These are phyloP conservation scores for Trichomycterus rosablanca DNA, from an alignment of 2,113 vertebrate genomes.

Conservation along the genomic window DNA sequence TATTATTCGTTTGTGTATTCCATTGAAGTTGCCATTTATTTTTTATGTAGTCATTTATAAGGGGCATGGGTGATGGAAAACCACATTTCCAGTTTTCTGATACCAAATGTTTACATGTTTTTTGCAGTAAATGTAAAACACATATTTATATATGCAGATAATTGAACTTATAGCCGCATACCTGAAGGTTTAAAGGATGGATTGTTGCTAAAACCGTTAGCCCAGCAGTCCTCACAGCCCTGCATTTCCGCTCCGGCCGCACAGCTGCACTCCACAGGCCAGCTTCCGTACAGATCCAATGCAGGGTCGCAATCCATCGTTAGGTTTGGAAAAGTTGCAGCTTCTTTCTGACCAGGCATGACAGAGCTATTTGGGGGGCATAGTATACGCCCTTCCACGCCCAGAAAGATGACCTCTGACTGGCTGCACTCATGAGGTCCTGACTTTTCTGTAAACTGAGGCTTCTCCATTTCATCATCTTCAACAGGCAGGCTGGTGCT, in stretches of 20 bases:
- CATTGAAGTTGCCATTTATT: no score
- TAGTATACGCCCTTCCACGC: background rate
- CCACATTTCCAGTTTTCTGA: no score
- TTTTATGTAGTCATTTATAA: no score
- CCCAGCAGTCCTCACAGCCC: conserved; percentile 51
- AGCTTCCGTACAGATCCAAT: conserved; percentile 45
- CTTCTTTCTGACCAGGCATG: background rate
- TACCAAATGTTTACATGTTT: no score
- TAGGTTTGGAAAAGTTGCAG: background rate
- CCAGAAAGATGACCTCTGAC: conserved; percentile 65
- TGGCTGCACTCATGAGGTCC: conserved; percentile 56
- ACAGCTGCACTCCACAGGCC: conserved; percentile 55
- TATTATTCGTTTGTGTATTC: no score
- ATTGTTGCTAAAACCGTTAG: conserved; percentile 43
- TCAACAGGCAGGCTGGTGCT: conserved; percentile 57
- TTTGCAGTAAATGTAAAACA: no score
- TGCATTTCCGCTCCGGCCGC: conserved; percentile 15
- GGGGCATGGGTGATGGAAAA: no score
- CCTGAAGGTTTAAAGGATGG: conserved; percentile 15
- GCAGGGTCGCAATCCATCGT: conserved; percentile 2
- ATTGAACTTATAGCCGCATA: conserved; percentile 18
- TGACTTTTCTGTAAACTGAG: conserved; percentile 9
- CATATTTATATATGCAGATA: no score
- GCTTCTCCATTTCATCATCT: conserved; percentile 55
- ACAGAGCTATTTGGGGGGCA: background rate